A percentile compares a stretch with the other conserved stretches of the same genome.
phyloP scores from a whole-genome alignment of 1,140 invertebrate genomes.

The Microplitis demolitor region DNA sequence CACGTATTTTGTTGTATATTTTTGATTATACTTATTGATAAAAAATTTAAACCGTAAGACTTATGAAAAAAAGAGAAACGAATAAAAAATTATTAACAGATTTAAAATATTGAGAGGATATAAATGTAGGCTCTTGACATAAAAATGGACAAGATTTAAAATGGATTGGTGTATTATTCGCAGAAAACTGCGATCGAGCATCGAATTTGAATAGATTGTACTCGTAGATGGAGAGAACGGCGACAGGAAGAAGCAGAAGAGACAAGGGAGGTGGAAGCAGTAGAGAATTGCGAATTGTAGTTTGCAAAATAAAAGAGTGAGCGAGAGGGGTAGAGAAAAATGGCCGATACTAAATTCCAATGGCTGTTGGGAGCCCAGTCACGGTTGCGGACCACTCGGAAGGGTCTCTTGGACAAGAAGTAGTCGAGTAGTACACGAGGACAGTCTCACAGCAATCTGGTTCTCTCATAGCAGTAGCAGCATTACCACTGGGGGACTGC shows the following conservation, averaged over 20 bases:
- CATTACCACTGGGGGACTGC: too few relatives aligned
- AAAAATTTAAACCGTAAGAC: too few relatives aligned
- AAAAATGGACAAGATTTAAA: neutral
- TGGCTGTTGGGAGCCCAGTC: neutral
- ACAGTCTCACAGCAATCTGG: neutral
- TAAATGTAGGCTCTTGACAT: neutral
- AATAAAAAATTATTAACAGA: neutral
- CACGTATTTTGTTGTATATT: neutral
- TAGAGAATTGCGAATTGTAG: neutral
- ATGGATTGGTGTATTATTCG: neutral
- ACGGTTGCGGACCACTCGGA: conserved; percentile 25
- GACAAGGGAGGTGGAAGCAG: neutral
- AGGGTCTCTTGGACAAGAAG: conserved; percentile 37
- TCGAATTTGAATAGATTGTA: conserved; percentile 42
- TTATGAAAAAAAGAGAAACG: neutral
- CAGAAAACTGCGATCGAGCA: conserved; percentile 38
- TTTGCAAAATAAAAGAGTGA: neutral
- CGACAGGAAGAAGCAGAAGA: neutral
- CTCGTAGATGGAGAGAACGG: neutral
- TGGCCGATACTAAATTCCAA: conserved; percentile 40
- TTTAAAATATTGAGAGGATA: neutral
- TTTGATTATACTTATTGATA: too few relatives aligned
- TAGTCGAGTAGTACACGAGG: conserved; percentile 33
- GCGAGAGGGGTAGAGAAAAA: neutral
- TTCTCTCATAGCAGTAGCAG: neutral